Conservation (phyloP, 2,888 invertebrate genomes). For the Cacoxenus indagator region DNA sequence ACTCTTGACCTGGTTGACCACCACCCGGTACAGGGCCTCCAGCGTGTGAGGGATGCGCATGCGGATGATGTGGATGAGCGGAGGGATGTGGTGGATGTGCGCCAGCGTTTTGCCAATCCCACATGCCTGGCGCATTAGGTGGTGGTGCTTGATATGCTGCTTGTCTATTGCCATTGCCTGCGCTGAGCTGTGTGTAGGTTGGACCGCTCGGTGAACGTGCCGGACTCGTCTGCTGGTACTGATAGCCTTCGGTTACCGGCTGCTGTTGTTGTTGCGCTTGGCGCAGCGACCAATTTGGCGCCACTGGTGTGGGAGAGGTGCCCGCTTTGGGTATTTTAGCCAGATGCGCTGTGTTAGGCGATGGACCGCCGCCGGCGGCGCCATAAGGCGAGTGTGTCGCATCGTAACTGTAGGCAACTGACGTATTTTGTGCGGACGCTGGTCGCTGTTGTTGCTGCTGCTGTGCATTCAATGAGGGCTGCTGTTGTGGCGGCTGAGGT, state of each 20-base stretch:
- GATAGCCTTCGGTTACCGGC: conserved; percentile 80
- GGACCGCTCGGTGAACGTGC: conserved; percentile 87
- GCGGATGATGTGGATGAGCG: conserved; percentile 55
- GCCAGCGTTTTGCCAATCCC: conserved; percentile 80
- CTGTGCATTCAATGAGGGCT: conserved; percentile 26
- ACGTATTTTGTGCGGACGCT: conserved; percentile 77
- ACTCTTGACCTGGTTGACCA: conserved; percentile 79
- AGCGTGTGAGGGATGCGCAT: conserved; percentile 70
- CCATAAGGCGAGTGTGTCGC: conserved; percentile 79
- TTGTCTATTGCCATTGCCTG: conserved; percentile 74
- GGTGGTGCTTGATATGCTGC: conserved; percentile 71
- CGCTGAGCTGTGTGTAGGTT: conserved; percentile 84
- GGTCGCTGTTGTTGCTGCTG: conserved; percentile 74
- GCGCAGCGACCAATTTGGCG: conserved; percentile 63
- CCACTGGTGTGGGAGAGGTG: conserved; percentile 79
- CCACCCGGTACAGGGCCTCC: conserved; percentile 71
- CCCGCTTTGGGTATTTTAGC: conserved; percentile 79
- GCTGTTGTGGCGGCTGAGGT: conserved; percentile 61
- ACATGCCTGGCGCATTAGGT: conserved; percentile 75
- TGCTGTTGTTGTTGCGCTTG: conserved; percentile 60
- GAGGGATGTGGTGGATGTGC: conserved; percentile 63
- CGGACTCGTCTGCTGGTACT: conserved; percentile 81
- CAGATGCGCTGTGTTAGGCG: conserved; percentile 74
- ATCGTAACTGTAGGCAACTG: conserved; percentile 80
- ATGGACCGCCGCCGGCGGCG: conserved; percentile 72